A percentile compares a stretch with the other conserved stretches of the same genome.
These are phyloP conservation scores for Heliocidaris erythrogramma DNA, from an alignment of 35 echinoderm and acorn worm genomes.

Conservation along the genomic window DNA sequence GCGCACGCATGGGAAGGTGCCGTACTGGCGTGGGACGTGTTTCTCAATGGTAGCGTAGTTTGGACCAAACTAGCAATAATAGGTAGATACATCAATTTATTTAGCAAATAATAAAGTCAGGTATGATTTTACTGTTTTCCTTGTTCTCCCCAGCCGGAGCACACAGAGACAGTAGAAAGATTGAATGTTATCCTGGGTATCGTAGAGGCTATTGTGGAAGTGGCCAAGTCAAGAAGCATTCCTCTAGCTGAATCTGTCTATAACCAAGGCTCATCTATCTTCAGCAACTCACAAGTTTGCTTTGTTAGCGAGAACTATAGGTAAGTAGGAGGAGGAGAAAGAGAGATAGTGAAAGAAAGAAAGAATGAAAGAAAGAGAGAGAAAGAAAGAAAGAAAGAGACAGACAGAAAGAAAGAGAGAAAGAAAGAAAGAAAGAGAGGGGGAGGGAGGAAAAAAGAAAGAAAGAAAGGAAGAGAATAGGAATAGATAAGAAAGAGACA, in stretches of 20 bases:
- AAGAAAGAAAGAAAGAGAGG: no score
- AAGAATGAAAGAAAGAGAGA: background rate
- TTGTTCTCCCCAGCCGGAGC: constrained; percentile 72
- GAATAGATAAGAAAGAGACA: no score
- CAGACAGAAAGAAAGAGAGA: background rate
- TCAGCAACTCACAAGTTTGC: constrained; percentile 71
- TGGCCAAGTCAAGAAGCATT: constrained; percentile 73
- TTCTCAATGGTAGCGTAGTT: no score
- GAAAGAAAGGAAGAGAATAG: no score
- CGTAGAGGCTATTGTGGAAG: constrained; percentile 81
- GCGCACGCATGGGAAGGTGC: no score
- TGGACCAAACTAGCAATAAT: no score
- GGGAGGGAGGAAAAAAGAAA: no score
- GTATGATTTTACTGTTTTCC: background rate
- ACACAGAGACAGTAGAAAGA: constrained; percentile 89
- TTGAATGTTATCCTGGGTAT: constrained; percentile 80
- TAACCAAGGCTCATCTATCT: constrained; percentile 48
- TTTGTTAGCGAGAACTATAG: constrained; percentile 94
- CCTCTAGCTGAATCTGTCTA: constrained; percentile 92
- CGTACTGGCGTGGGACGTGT: no score
- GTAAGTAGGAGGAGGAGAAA: constrained; percentile 46
- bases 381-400: no score
- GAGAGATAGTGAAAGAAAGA: background rate
- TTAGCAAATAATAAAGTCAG: no score
- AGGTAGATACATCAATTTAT: no score